These are phyloP conservation scores for Dryomyza anilis DNA, from an alignment of 2,888 invertebrate species.

Conservation along the genomic window DNA sequence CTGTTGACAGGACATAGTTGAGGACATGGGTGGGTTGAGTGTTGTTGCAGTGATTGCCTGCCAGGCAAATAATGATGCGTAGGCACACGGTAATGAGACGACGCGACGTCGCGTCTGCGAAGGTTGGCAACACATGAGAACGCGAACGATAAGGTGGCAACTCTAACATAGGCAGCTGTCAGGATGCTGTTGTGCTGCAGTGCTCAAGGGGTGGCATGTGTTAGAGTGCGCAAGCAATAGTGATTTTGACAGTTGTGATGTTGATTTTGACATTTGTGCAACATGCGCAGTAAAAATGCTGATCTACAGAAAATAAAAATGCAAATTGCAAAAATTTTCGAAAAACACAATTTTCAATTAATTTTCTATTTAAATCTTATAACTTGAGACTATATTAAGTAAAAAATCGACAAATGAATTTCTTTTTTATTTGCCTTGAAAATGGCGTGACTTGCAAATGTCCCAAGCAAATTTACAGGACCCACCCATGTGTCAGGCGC, in stretches of 20 bases:
- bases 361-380: too few relatives aligned
- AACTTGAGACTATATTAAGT: too few relatives aligned
- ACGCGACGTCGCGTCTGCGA: too few relatives aligned
- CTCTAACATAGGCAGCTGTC: not conserved
- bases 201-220: not conserved
- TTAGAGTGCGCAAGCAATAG: not conserved
- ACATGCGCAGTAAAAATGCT: too few relatives aligned
- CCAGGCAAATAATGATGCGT: constrained; percentile 4
- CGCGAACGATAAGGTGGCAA: too few relatives aligned
- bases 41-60: not conserved
- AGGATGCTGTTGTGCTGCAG: not conserved
- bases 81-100: not conserved
- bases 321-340: not conserved
- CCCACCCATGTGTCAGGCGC: not conserved
- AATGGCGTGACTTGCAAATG: not conserved
- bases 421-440: not conserved
- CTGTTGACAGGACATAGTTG: constrained; percentile 2
- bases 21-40: not conserved
- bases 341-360: not conserved
- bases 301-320: too few relatives aligned
- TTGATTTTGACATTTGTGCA: too few relatives aligned
- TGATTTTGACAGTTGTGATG: too few relatives aligned
- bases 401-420: too few relatives aligned
- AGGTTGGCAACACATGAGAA: too few relatives aligned
- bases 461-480: not conserved